A percentile compares a stretch with the other conserved stretches of the same genome.
These are phyloP conservation scores for Cottus gobio DNA, from an alignment of 2,113 vertebrate genomes.

Conservation along the genomic window DNA sequence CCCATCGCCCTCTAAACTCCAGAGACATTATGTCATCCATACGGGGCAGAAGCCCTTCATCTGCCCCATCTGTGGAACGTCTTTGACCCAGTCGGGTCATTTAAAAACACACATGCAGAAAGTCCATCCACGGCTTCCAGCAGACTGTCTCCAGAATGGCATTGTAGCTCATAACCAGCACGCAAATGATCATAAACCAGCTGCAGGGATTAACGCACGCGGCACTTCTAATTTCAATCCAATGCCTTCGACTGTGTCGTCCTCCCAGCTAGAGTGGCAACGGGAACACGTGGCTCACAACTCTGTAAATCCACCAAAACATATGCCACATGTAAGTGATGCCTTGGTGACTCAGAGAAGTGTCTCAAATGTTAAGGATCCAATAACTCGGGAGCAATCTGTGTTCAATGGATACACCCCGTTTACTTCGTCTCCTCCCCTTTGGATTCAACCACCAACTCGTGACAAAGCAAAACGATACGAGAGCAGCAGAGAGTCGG, in stretches of 20 bases:
- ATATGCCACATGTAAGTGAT: neutral
- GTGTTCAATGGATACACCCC: neutral
- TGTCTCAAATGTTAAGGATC: neutral
- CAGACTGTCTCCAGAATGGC: neutral
- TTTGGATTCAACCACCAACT: constrained; percentile 1
- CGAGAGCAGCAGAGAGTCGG: neutral
- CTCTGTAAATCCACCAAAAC: neutral
- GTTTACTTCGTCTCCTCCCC: constrained; percentile 12
- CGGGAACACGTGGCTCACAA: neutral
- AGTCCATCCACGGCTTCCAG: neutral
- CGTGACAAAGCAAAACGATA: neutral
- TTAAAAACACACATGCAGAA: constrained; percentile 51
- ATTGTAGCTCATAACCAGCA: neutral
- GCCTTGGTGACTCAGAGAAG: no score
- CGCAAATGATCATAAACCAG: neutral
- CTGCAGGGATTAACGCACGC: neutral
- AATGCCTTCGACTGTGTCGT: neutral
- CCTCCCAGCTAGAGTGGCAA: neutral
- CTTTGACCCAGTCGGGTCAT: constrained; percentile 53
- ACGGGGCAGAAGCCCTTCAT: constrained; percentile 58
- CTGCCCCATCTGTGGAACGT: constrained; percentile 52
- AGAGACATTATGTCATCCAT: constrained; percentile 56
- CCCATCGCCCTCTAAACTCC: constrained; percentile 47
- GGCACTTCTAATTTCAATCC: neutral
- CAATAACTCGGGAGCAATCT: neutral